Conservation (phyloP, 1,140 invertebrate species). For the Adoxophyes honmai region DNA sequence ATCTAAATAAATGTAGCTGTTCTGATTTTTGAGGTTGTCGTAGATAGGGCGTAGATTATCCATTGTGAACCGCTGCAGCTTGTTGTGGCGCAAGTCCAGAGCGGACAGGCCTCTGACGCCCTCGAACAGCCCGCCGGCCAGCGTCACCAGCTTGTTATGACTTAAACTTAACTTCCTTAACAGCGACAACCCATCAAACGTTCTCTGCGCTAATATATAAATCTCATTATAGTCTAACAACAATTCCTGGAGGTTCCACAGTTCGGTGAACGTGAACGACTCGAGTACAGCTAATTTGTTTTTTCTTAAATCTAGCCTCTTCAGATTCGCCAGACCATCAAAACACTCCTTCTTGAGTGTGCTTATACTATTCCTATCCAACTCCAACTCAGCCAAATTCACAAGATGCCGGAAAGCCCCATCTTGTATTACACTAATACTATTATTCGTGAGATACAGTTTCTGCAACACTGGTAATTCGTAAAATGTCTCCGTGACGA, state of each 20-base stretch:
- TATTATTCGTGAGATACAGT: constrained; percentile 85
- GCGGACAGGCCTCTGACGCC: constrained; percentile 81
- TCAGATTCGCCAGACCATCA: constrained; percentile 82
- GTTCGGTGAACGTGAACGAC: constrained; percentile 85
- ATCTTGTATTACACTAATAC: constrained; percentile 84
- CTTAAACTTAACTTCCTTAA: constrained; percentile 83
- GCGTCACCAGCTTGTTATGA: constrained; percentile 83
- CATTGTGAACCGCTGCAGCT: constrained; percentile 83
- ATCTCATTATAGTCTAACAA: constrained; percentile 85
- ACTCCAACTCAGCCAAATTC: constrained; percentile 81
- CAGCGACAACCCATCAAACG: constrained; percentile 83
- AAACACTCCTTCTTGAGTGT: constrained; percentile 84
- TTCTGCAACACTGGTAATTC: constrained; percentile 82
- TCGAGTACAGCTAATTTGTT: constrained; percentile 85
- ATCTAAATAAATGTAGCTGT: constrained; percentile 84
- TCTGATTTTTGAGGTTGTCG: constrained; percentile 83
- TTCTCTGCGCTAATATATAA: constrained; percentile 81
- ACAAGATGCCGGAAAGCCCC: constrained; percentile 83
- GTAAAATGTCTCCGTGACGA: constrained; percentile 84
- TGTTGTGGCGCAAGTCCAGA: constrained; percentile 85
- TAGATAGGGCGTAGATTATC: constrained; percentile 86
- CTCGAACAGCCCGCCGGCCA: constrained; percentile 82
- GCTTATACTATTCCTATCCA: constrained; percentile 84
- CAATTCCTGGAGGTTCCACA: constrained; percentile 83
- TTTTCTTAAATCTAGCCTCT: constrained; percentile 81